Base-by-base conservation (phyloP, 1,140 invertebrate genomes). In the Orchesella cincta region DNA sequence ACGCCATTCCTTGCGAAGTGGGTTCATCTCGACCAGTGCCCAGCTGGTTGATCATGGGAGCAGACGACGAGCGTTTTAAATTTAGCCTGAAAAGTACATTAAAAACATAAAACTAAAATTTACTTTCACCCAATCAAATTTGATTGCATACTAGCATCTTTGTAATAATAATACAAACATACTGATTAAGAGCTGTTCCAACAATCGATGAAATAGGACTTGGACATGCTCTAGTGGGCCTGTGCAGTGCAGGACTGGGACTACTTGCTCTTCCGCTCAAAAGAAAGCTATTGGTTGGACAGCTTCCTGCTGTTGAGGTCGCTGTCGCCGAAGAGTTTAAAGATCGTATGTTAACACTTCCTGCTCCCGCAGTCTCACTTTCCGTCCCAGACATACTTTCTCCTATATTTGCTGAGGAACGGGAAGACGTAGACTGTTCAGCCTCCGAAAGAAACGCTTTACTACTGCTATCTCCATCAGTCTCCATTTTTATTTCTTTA, bases 41-140 rank as follows among this genome's bases (percentile, higher is more conserved):
- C 29, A 81, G 31, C 74, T 80, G 79, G 77, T 82, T 80, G 12
- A 82, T 82, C 79, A 82, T 82, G 3, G 81, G 81, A 26, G 81
- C 81, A 28, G 81, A 82, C 0, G 81, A 80, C n/a, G 81, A 82
- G 8, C 81, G 64, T 64, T 82, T 82, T 23, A 82, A 34, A 73
- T 82, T 80, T 67, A 82, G 70, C 57, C 81, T 82, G 28, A 20
- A 67, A 73, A 23, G 35, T 12, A 29, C 3, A 79, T 39, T n/a
- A 28, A 73, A 3, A 71, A 62, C 20, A 29, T 75, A 46, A 46
- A 46, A 8, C 18, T 46, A 46, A 46, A 46, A 46, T 46, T 8
- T 29, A 46, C 76, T 18, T 12, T 26, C 35, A 5, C 26, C 14
- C 29, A 36, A 1, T 77, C 31, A 26, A 12, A 64, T 31, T 20